Evolutionary conservation across 2,113 vertebrate species (phyloP).

Genomic region (Phalacrocorax pelagicus): DNA sequence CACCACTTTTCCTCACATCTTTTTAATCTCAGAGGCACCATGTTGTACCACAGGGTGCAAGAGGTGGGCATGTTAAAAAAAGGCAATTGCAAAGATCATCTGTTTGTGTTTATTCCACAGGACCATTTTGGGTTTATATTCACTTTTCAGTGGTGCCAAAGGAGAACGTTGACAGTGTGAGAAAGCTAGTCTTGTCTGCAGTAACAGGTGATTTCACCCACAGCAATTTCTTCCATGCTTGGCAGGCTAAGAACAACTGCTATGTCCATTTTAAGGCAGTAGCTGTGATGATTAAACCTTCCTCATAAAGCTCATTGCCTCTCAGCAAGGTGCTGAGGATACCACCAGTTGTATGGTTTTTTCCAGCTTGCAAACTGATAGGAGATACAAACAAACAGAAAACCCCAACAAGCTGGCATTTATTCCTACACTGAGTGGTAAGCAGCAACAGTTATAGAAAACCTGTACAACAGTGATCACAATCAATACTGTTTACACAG

Average conservation of each 20-base stretch:
- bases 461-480: not conserved
- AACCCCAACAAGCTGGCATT: rapidly evolving
- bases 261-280: not conserved
- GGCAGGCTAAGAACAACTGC: not conserved
- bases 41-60: too few species aligned
- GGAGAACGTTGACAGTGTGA: not conserved
- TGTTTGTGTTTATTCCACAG: not conserved
- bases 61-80: rapidly evolving
- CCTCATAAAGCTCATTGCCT: not conserved
- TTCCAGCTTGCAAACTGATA: not conserved
- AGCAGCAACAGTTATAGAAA: not conserved
- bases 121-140: not conserved
- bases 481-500: not conserved
- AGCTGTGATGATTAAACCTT: not conserved
- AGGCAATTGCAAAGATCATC: not conserved
- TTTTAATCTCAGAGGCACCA: not conserved
- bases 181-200: not conserved
- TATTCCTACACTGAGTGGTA: not conserved
- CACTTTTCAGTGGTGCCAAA: not conserved
- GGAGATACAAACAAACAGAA: not conserved
- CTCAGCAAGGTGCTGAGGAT: not conserved
- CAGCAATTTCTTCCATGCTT: not conserved
- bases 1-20: not conserved
- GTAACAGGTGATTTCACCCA: not conserved
- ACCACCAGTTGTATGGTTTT: not conserved